A percentile compares a stretch with the other conserved stretches of the same genome.
Conservation (phyloP, 2,797 vertebrate genomes). For the Jordanella pulchra region DNA sequence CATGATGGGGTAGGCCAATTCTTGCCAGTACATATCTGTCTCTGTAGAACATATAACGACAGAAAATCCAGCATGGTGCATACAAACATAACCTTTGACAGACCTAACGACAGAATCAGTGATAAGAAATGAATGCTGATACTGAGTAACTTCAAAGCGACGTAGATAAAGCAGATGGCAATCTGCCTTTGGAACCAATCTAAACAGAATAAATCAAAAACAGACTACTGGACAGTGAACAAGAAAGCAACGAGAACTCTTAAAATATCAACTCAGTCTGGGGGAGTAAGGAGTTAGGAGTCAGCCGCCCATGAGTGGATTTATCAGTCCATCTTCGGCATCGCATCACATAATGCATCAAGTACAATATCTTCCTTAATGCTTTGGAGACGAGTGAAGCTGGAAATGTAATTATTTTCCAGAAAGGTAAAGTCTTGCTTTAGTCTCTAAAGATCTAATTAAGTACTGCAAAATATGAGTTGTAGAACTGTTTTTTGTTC, state of each 20-base stretch:
- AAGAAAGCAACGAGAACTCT: constrained; percentile 31
- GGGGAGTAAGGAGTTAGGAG: constrained; percentile 47
- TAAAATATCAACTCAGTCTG: constrained; percentile 27
- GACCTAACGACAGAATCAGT: constrained; percentile 19
- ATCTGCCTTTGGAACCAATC: constrained; percentile 39
- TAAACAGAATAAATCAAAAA: constrained; percentile 54
- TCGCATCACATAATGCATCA: constrained; percentile 51
- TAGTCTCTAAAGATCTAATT: constrained; percentile 17
- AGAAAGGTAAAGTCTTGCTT: constrained; percentile 33
- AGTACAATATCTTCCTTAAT: constrained; percentile 43
- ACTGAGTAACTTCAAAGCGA: constrained; percentile 34
- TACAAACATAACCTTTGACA: constrained; percentile 29
- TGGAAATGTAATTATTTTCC: constrained; percentile 45
- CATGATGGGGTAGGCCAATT: constrained; percentile 42
- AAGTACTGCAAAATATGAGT: constrained; percentile 19
- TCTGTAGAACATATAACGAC: constrained; percentile 29
- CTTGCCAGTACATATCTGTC: constrained; percentile 53
- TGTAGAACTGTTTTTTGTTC: constrained; percentile 7
- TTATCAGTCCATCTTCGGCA: constrained; percentile 35
- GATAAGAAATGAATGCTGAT: constrained; percentile 32
- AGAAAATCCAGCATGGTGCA: constrained; percentile 16
- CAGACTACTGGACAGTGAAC: constrained; percentile 38
- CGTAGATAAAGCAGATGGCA: constrained; percentile 16
- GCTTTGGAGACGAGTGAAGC: constrained; percentile 24
- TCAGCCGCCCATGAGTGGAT: constrained; percentile 34